Evolutionary conservation across 2,888 invertebrate species (phyloP).

Genomic region (Polietes domitor): DNA sequence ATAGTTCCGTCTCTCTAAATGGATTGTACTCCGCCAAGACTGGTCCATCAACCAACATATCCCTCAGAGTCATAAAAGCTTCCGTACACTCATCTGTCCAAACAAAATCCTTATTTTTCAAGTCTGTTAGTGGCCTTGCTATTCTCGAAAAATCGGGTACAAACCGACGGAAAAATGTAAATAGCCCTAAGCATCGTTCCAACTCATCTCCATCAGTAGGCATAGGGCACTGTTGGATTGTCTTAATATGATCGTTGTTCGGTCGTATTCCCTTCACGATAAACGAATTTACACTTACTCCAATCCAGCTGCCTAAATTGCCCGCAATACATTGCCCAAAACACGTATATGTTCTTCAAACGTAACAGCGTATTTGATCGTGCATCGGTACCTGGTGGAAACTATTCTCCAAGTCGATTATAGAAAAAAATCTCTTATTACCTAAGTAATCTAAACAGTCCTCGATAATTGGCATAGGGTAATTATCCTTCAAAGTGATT

Average conservation of each 20-base stretch:
- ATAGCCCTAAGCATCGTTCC: background rate
- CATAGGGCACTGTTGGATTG: background rate
- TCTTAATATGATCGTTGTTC: background rate
- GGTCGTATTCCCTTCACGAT: background rate
- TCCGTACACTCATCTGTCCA: background rate
- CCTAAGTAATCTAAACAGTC: background rate
- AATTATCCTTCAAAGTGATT: conserved; percentile 51
- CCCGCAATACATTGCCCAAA: background rate
- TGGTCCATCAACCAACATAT: conserved; percentile 7
- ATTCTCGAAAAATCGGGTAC: background rate
- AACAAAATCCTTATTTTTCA: background rate
- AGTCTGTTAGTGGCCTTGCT: background rate
- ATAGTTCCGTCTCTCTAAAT: background rate
- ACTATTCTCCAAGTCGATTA: conserved; percentile 51
- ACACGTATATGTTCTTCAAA: conserved; percentile 1
- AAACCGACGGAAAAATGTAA: conserved; percentile 31
- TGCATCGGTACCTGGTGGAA: conserved; percentile 61
- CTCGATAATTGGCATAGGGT: conserved; percentile 55
- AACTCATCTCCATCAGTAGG: background rate
- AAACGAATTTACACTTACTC: background rate
- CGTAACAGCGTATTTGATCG: conserved; percentile 40
- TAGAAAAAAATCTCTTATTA: conserved; percentile 42
- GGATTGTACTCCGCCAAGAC: conserved; percentile 23
- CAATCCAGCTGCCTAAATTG: background rate
- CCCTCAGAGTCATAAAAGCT: background rate